Conservation (phyloP, 1,140 invertebrate species). For the Drosophila miranda region DNA sequence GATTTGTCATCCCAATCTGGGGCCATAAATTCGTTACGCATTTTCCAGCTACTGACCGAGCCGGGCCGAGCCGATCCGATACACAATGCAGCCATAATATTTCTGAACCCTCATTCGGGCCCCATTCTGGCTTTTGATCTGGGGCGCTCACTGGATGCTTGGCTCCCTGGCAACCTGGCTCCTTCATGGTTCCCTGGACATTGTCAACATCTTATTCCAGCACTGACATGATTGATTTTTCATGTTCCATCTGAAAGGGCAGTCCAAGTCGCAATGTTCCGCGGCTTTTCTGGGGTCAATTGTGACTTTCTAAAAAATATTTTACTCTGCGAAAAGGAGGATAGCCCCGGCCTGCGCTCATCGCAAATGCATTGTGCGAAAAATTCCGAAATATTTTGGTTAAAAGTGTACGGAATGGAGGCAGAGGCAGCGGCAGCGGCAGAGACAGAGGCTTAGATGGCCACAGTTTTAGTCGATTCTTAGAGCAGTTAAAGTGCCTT, state of each 20-base stretch:
- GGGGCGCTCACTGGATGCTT: constrained; percentile 11
- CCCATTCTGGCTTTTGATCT: constrained; percentile 55
- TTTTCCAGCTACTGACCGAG: constrained; percentile 26
- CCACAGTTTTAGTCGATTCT: constrained; percentile 47
- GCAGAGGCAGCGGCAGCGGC: neutral
- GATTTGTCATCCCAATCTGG: constrained; percentile 68
- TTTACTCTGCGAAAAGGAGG: constrained; percentile 16
- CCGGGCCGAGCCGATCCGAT: neutral
- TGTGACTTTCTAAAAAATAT: constrained; percentile 67
- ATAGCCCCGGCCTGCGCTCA: constrained; percentile 6
- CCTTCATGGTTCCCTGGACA: constrained; percentile 1
- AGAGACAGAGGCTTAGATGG: neutral
- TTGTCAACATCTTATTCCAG: constrained; percentile 76
- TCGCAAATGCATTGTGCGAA: constrained; percentile 10
- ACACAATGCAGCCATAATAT: constrained; percentile 65
- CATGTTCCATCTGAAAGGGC: constrained; percentile 40
- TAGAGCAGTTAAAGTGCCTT: constrained; percentile 71
- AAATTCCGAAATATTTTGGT: constrained; percentile 20
- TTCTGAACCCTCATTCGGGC: constrained; percentile 3
- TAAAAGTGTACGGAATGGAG: constrained; percentile 5
- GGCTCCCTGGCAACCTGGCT: no score
- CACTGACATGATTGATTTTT: constrained; percentile 74
- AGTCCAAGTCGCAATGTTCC: constrained; percentile 3
- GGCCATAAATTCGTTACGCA: constrained; percentile 71
- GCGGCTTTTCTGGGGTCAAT: constrained; percentile 20